phyloP scores from a whole-genome alignment of 2,113 vertebrate genomes.

The Oncorhynchus kisutch region DNA sequence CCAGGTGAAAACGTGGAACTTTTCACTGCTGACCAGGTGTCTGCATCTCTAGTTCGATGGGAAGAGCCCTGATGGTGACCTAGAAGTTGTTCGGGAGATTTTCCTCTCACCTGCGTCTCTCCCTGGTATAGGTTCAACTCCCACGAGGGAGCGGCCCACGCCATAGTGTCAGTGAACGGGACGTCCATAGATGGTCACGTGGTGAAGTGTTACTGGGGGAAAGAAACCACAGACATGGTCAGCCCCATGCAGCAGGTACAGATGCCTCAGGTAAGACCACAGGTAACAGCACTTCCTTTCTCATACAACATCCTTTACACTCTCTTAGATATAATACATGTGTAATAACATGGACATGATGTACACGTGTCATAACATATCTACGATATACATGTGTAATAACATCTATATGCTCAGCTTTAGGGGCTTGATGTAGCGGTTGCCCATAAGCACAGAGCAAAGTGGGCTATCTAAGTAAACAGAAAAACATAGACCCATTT shows the following conservation, averaged over 20 bases:
- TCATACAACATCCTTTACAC: neutral
- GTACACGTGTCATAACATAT: too few species aligned
- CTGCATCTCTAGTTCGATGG: neutral
- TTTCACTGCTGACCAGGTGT: neutral
- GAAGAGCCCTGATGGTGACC: too few species aligned
- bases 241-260: constrained; percentile 87
- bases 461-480: neutral
- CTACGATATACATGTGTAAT: too few species aligned
- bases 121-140: constrained; percentile 80
- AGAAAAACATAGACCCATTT: too few species aligned
- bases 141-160: constrained; percentile 93
- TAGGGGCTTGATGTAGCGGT: too few species aligned
- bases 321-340: neutral
- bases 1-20: too few species aligned
- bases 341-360: too few species aligned
- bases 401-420: too few species aligned
- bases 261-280: constrained; percentile 57
- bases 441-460: neutral
- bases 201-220: constrained; percentile 98
- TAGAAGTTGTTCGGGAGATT: neutral
- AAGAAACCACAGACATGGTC: constrained; percentile 87
- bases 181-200: constrained; percentile 91
- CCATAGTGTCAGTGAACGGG: constrained; percentile 95
- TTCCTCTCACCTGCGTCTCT: neutral
- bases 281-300: neutral